Evolutionary conservation across 92 coral and sea anemone species (phyloP).

Genomic region (Porites evermanni): DNA sequence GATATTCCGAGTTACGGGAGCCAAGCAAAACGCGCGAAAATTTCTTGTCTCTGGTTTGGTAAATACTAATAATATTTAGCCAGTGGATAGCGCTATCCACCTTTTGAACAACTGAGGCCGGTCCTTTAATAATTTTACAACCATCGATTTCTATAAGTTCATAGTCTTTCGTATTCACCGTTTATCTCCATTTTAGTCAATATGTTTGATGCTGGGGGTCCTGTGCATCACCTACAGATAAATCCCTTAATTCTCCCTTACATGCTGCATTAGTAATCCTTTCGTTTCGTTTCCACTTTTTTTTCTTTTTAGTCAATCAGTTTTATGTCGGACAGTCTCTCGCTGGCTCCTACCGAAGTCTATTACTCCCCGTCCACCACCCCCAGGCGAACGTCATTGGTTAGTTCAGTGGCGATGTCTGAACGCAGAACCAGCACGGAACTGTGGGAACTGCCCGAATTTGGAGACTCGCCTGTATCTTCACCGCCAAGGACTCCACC

Average conservation of each 20-base stretch:
- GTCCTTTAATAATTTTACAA: too few species aligned
- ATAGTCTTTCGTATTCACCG: too few species aligned
- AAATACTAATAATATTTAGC: too few species aligned
- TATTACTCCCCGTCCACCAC: constrained; percentile 88
- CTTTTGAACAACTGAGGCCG: too few species aligned
- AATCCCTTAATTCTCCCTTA: neutral
- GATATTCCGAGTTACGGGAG: too few species aligned
- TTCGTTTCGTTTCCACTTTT: neutral
- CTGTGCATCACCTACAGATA: too few species aligned
- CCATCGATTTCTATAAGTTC: too few species aligned
- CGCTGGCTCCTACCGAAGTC: constrained; percentile 98
- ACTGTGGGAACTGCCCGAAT: constrained; percentile 89
- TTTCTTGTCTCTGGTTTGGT: too few species aligned
- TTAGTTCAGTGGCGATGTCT: constrained; percentile 64
- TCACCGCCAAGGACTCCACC: constrained; percentile 99
- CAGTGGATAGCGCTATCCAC: too few species aligned
- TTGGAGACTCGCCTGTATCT: constrained; percentile 96
- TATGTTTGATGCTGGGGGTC: too few species aligned
- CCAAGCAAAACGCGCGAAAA: too few species aligned
- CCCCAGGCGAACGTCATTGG: constrained; percentile 81
- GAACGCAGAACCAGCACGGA: constrained; percentile 46
- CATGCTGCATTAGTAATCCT: neutral
- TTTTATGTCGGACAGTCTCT: constrained; percentile 82
- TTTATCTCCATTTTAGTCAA: too few species aligned
- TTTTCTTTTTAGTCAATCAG: constrained; percentile 69